phyloP scores from a whole-genome alignment of 2,888 invertebrate species.

The Ethmia dodecea region DNA sequence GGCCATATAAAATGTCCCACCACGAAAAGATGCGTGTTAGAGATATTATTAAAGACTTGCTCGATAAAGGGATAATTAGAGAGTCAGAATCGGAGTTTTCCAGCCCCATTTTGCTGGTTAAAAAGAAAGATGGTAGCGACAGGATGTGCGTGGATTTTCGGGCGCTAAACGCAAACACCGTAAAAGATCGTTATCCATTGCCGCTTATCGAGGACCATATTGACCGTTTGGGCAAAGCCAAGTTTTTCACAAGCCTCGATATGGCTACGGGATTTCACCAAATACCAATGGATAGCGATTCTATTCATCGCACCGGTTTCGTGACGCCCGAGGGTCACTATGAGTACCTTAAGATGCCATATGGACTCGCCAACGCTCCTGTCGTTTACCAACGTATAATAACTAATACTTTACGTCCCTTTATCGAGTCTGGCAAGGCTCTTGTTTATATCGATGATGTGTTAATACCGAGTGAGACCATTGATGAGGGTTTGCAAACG shows the following conservation, averaged over 20 bases:
- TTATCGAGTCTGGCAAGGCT: not conserved
- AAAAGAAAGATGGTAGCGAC: slow-evolving; percentile 14
- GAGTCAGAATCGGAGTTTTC: slow-evolving; percentile 11
- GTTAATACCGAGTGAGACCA: not conserved
- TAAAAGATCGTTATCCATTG: slow-evolving; percentile 22
- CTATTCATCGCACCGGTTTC: slow-evolving; percentile 16
- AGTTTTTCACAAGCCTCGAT: slow-evolving; percentile 14
- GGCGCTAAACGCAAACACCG: slow-evolving; percentile 19
- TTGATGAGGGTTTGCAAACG: slow-evolving; percentile 1
- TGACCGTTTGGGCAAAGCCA: slow-evolving; percentile 17
- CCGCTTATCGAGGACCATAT: slow-evolving; percentile 3
- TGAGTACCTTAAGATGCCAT: not conserved
- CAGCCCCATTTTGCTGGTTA: slow-evolving; percentile 12
- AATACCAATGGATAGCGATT: slow-evolving; percentile 13
- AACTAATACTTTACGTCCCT: not conserved
- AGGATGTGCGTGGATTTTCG: slow-evolving; percentile 21
- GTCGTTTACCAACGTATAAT: not conserved
- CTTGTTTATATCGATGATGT: slow-evolving; percentile 4
- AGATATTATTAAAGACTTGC: slow-evolving; percentile 11
- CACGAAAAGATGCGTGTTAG: not conserved
- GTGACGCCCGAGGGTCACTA: no score
- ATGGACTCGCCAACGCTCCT: not conserved
- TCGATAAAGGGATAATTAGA: slow-evolving; percentile 13
- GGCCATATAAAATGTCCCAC: slow-evolving; percentile 13
- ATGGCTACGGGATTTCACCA: slow-evolving; percentile 18